Base-by-base conservation (phyloP, 2,797 vertebrate species). In the Nyctibius grandis region DNA sequence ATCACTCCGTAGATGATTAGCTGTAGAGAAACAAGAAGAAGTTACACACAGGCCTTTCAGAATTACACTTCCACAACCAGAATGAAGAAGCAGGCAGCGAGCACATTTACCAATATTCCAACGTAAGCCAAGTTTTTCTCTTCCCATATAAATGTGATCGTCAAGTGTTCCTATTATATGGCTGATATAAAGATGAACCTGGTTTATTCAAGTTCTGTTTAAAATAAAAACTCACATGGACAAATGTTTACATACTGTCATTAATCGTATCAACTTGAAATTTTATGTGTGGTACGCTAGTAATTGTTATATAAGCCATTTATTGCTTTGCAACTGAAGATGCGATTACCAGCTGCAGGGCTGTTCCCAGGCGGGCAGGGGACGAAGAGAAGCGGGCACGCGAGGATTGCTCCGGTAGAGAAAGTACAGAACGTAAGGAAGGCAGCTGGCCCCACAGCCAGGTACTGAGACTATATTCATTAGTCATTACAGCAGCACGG, bases 1-100 rank as follows among this genome's bases (percentile, higher is more conserved):
- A 94, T 97, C 98, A 84, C 93, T 98, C 96, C 98, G 99, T 85
- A 99, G 98, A 67, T 99, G 98, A 98, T 99, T 99, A 91, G 99
- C 99, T 99, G 98, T 15, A 97, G 86, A 67, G 84, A 97, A 96
- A 98, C 87, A 95, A 77, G 68, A 94, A 84, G n/a, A 33, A 51
- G 50, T 95, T 92, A 94, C 7, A 72, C 33, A 34, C 28, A 67
- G 38, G 69, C 23, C 8, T 92, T 89, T 82, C 64, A 85, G 45
- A 79, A 64, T 10, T 34, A 47, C 29, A 38, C 23, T 81, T 83
- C 60, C n/a, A 65, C 50, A 78, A 67, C 16, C 10, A 9, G 25
- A 54, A 76, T 1, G 6, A 92, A 80, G 87, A 70, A 60, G 53
- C 21, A 92, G 47, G 56, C 38, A 75, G 34, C 0, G 8, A 89